phyloP scores from a whole-genome alignment of 2,888 invertebrate species.

The Lottia scabra region DNA sequence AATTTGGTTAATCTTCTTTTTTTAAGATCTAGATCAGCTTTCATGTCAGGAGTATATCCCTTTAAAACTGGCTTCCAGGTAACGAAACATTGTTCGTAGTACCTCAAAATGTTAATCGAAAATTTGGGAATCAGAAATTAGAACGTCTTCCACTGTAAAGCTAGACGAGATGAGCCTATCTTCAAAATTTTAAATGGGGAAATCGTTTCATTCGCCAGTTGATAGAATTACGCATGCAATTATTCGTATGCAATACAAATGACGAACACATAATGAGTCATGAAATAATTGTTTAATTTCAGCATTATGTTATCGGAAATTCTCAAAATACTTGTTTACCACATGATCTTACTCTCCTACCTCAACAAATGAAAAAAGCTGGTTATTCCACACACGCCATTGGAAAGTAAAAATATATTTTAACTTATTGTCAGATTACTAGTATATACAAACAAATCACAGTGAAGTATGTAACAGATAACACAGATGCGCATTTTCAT shows the following conservation, averaged over 20 bases:
- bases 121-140: too few species aligned
- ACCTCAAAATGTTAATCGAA: too few species aligned
- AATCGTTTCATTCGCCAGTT: too few species aligned
- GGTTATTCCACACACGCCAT: constrained; percentile 47
- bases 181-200: too few species aligned
- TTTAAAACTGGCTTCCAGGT: constrained; percentile 24
- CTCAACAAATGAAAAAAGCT: constrained; percentile 36
- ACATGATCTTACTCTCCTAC: constrained; percentile 34
- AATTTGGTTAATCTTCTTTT: not conserved
- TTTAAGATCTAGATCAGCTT: constrained; percentile 23
- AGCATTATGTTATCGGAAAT: constrained; percentile 39
- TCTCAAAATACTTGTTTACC: constrained; percentile 39
- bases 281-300: constrained; percentile 10
- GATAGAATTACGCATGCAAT: too few species aligned
- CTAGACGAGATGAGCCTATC: too few species aligned
- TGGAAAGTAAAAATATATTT: constrained; percentile 35
- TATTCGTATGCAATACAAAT: not conserved
- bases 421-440: not conserved
- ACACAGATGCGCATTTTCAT: too few species aligned
- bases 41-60: constrained; percentile 26
- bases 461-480: too few species aligned
- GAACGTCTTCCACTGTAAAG: too few species aligned
- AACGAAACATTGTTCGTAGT: too few species aligned
- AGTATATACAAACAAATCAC: too few species aligned
- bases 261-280: too few species aligned